Conservation (phyloP, 2,888 invertebrate species). For the Spialia ferax region DNA sequence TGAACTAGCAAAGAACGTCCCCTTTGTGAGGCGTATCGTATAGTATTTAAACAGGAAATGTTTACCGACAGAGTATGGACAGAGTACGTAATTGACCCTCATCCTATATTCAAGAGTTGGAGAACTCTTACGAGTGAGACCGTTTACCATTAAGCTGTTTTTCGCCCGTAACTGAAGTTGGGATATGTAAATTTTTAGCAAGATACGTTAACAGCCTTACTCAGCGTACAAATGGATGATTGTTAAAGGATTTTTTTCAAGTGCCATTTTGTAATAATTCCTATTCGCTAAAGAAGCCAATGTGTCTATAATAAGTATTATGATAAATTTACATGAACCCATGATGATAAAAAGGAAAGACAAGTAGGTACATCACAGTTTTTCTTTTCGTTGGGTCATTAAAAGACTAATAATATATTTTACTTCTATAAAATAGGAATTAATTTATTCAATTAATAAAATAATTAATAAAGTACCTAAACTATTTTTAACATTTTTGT, state of each 20-base stretch:
- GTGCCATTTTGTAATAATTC: background rate
- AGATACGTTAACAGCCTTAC: background rate
- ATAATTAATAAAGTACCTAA: too few relatives aligned
- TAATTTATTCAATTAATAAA: too few relatives aligned
- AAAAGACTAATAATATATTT: too few relatives aligned
- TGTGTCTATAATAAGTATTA: too few relatives aligned
- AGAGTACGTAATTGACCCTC: conserved; percentile 16
- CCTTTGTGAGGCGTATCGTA: background rate
- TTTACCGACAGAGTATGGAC: conserved; percentile 6
- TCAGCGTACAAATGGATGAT: background rate
- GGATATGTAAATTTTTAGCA: conserved; percentile 6
- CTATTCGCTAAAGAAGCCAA: too few relatives aligned
- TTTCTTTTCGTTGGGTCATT: too few relatives aligned
- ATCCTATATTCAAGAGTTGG: conserved; percentile 26
- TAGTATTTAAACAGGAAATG: conserved; percentile 8
- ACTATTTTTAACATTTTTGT: too few relatives aligned
- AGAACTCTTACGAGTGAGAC: conserved; percentile 22
- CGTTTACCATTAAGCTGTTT: conserved; percentile 11
- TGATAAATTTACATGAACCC: too few relatives aligned
- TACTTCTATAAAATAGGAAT: too few relatives aligned
- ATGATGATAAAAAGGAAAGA: too few relatives aligned
- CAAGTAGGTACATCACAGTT: too few relatives aligned
- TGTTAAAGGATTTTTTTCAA: background rate
- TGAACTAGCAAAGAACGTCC: background rate
- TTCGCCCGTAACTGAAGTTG: background rate